Conservation (phyloP, 2,888 invertebrate genomes). For the Invenusta paracnida region DNA sequence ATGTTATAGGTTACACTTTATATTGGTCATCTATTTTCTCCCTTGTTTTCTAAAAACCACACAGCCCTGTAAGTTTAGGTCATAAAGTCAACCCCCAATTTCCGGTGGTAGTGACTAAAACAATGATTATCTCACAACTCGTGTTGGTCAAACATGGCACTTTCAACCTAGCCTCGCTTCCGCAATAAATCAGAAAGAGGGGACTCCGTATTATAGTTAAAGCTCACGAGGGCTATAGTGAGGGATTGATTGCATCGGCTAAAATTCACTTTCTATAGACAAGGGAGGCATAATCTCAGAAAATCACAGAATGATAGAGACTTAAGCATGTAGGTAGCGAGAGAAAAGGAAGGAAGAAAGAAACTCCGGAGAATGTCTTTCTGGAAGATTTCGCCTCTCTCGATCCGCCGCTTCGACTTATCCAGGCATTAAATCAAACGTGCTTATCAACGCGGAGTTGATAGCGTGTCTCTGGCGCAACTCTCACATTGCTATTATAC, state of each 20-base stretch:
- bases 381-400: background rate
- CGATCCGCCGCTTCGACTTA: slow-evolving; percentile 10
- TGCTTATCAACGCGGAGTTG: background rate
- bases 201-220: background rate
- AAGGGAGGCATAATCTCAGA: too few species aligned
- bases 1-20: too few species aligned
- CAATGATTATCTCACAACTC: background rate
- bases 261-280: too few species aligned
- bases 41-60: too few species aligned
- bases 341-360: background rate
- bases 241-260: too few species aligned
- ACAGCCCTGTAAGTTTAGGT: too few species aligned
- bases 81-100: background rate
- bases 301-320: background rate
- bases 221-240: too few species aligned
- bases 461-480: too few species aligned
- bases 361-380: background rate
- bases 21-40: too few species aligned
- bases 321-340: background rate
- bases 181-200: background rate
- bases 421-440: slow-evolving; percentile 12
- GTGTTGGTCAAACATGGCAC: slow-evolving; percentile 18
- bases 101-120: slow-evolving; percentile 15
- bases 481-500: too few species aligned
- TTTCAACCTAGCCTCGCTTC: too few species aligned